Evolutionary conservation across 2,797 vertebrate species (phyloP), one percentile per base, ranked within the genome.

Genomic region (Alosa sapidissima): DNA sequence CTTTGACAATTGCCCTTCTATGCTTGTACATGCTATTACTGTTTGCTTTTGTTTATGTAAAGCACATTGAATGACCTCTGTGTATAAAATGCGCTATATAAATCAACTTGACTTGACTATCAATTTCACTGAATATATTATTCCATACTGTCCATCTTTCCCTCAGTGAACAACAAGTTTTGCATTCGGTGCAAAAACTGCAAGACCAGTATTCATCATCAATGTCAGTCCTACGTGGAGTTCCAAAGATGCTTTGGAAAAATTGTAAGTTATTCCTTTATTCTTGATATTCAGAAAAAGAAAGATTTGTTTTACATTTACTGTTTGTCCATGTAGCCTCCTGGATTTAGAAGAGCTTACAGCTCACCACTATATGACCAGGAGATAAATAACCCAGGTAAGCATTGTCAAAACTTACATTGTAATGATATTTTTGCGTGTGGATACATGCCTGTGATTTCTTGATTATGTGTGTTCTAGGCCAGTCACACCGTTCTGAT

Each of bases 201-300:
- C 93, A 99, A 99, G 93, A 99, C 98, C 90, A 98, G 97, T 94
- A 98, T 99, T 92, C 98, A 99, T 86, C 97, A 99, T 85, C 95
- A 97, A 83, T 99, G 98, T 92, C 98, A 98, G 94, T 93, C 96
- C 89, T 99, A 98, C 0, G 98, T 99, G 86, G 97, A 98, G 93
- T 97, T 97, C 92, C 98, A 99, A 93, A 96, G 93, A 86, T 99
- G 98, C 92, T 99, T 99, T 16, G 98, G 98, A 81, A 99, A 99
- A 94, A 99, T 99, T 86, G 98, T 99, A 92, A 98, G 98, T 47
- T 47, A 19, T 16, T 72, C 13, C 4, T 72, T 78, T 47, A 21
- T 78, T 21, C 7, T 78, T 47, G 4, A 78, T 5, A 78, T 78
- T 45, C 5, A 21, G 24, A 47, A 78, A 47, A 78, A 75, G 2